Evolutionary conservation across 2,797 vertebrate genomes (phyloP).

Genomic region (Enoplosus armatus): DNA sequence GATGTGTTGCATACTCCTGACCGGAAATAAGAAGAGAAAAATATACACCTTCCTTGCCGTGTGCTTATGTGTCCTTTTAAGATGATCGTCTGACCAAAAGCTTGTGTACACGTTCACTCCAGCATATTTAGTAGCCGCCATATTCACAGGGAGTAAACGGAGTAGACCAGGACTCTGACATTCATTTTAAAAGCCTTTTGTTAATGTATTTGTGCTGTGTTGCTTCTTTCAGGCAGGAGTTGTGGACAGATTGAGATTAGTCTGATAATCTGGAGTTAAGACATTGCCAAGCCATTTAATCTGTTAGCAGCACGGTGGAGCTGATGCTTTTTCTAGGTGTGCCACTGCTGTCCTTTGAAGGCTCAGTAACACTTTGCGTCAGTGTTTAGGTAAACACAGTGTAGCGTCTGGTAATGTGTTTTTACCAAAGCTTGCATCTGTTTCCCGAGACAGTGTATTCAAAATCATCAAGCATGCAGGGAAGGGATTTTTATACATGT

Average conservation of each 20-base stretch:
- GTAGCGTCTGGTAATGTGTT: not conserved
- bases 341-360: slow-evolving; percentile 40
- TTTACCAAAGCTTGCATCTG: not conserved
- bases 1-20: not conserved
- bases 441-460: not conserved
- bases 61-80: not conserved
- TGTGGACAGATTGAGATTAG: slow-evolving; percentile 83
- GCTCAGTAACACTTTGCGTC: slow-evolving; percentile 21
- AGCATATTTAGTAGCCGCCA: not conserved
- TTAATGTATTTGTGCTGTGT: slow-evolving; percentile 30
- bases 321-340: slow-evolving; percentile 42
- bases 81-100: not conserved
- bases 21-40: not conserved
- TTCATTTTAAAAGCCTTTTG: slow-evolving; percentile 29
- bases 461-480: not conserved
- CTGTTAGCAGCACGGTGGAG: slow-evolving; percentile 53
- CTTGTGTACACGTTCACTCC: not conserved
- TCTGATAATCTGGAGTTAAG: slow-evolving; percentile 78
- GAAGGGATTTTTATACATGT: not conserved
- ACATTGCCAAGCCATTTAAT: slow-evolving; percentile 75
- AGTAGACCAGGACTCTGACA: not conserved
- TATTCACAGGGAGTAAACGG: not conserved
- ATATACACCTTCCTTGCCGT: not conserved
- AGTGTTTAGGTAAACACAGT: slow-evolving; percentile 20
- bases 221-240: slow-evolving; percentile 24